Percentiles rank a stretch among this genome's conserved stretches.
phyloP scores from a whole-genome alignment of 2,113 vertebrate genomes.

The Brachyistius frenatus region DNA sequence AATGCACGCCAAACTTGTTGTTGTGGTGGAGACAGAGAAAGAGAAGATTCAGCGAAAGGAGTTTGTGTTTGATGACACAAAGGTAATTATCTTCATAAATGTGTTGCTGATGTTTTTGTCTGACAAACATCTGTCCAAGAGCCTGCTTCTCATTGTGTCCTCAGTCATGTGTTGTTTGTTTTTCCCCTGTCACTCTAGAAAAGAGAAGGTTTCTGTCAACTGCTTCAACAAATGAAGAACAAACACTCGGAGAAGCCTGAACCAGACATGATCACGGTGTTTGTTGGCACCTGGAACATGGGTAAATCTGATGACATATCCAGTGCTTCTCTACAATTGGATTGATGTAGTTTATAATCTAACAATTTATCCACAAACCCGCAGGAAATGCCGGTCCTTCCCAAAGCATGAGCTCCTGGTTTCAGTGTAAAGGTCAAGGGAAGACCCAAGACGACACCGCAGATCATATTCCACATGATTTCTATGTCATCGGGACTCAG shows the following conservation, averaged over 20 bases:
- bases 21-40: conserved; percentile 94
- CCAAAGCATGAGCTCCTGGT: conserved; percentile 94
- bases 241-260: conserved; percentile 95
- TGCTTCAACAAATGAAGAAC: conserved; percentile 99
- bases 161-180: background rate
- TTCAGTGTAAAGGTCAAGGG: conserved; percentile 96
- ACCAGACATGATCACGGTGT: conserved; percentile 97
- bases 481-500: conserved; percentile 97
- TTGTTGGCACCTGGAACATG: conserved; percentile 99
- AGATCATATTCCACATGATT: conserved; percentile 96
- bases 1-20: conserved; percentile 90
- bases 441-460: conserved; percentile 95
- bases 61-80: conserved; percentile 94
- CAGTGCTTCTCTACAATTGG: background rate
- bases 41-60: conserved; percentile 94
- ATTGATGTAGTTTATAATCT: background rate
- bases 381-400: conserved; percentile 92
- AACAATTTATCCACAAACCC: background rate
- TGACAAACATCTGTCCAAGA: background rate
- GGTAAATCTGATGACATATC: conserved; percentile 79
- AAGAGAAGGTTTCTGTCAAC: conserved; percentile 97
- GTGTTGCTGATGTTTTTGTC: background rate
- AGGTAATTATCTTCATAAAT: conserved; percentile 80
- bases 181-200: conserved; percentile 85
- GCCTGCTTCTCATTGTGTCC: background rate